A percentile compares a stretch with the other conserved stretches of the same genome.
Evolutionary conservation across 2,113 vertebrate genomes (phyloP).

Genomic region (Melanerpes aurifrons): DNA sequence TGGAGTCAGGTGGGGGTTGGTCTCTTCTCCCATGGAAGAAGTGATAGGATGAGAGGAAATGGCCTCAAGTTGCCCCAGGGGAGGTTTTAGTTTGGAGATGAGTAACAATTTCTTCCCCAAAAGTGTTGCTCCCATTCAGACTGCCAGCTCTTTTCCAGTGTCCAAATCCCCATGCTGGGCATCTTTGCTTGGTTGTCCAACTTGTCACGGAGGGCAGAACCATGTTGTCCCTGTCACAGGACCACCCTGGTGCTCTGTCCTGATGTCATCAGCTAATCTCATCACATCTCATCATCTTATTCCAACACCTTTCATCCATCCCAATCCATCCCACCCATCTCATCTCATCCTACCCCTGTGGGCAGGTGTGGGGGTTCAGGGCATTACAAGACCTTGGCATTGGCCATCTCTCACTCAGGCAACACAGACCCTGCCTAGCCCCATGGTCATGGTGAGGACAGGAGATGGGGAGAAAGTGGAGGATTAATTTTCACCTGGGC

Average conservation of each 20-base stretch:
- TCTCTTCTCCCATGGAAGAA: neutral
- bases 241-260: too few species aligned
- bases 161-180: too few species aligned
- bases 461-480: neutral
- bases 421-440: neutral
- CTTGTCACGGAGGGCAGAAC: too few species aligned
- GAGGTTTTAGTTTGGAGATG: neutral
- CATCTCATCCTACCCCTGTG: neutral
- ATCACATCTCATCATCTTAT: neutral
- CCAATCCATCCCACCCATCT: neutral
- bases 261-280: too few species aligned
- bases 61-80: neutral
- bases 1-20: neutral
- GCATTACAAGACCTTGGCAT: neutral
- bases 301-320: neutral
- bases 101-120: neutral
- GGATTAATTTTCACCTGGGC: neutral
- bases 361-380: neutral
- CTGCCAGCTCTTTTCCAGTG: too few species aligned
- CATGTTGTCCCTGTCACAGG: too few species aligned
- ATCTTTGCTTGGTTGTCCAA: too few species aligned
- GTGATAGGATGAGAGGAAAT: neutral
- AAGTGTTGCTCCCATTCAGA: neutral
- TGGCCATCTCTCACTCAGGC: neutral
- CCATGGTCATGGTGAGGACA: accelerated